Evolutionary conservation across 2,797 vertebrate species (phyloP).

Genomic region (Chrysocyon brachyurus): DNA sequence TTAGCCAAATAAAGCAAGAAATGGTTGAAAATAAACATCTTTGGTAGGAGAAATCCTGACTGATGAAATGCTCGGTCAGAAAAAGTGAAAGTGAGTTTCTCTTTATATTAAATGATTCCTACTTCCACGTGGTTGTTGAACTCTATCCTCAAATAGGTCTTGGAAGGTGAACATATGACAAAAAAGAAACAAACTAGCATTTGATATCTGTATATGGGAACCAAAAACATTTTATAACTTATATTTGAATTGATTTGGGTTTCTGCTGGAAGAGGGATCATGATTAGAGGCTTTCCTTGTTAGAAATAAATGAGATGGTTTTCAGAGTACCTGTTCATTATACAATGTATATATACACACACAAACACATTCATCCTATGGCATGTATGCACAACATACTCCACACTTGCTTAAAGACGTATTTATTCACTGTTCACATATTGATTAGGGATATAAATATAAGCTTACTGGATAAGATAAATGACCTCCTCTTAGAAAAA

Average conservation of each 20-base stretch:
- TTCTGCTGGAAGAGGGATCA: background rate
- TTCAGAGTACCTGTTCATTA: background rate
- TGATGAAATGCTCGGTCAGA: constrained; percentile 56
- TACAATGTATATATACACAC: background rate
- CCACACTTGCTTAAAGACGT: background rate
- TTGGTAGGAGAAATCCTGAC: constrained; percentile 67
- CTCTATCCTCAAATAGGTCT: background rate
- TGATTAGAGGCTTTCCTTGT: background rate
- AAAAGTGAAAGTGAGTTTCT: constrained; percentile 14
- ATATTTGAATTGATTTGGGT: constrained; percentile 33
- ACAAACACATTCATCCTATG: background rate
- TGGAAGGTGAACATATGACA: background rate
- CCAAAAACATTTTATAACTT: background rate
- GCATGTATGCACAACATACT: background rate
- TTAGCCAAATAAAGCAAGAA: constrained; percentile 74
- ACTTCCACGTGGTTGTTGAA: background rate
- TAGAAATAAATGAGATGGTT: constrained; percentile 21
- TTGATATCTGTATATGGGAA: background rate
- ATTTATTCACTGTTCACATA: constrained; percentile 54
- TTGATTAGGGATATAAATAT: constrained; percentile 18
- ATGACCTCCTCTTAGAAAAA: constrained; percentile 62
- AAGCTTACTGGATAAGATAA: constrained; percentile 40
- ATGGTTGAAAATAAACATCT: constrained; percentile 71
- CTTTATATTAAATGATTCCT: constrained; percentile 33
- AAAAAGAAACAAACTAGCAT: background rate